These are phyloP conservation scores for Neoscelio sp. DNA, from an alignment of 2,888 invertebrate genomes.

Conservation along the genomic window DNA sequence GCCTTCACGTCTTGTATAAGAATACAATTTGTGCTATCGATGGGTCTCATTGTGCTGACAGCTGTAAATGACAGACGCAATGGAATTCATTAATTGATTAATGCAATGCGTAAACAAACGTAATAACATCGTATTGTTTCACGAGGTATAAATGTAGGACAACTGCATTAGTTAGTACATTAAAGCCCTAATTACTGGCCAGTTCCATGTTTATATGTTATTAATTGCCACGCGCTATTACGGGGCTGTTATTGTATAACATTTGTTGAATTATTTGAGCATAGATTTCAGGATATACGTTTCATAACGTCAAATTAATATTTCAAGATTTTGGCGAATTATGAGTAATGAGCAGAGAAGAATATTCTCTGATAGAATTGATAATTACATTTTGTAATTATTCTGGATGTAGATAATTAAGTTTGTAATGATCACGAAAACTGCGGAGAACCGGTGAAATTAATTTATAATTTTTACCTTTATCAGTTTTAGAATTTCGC, in stretches of 20 bases:
- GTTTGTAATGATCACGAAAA: too few relatives aligned
- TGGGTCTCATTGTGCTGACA: constrained; percentile 95
- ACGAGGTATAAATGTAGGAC: constrained; percentile 17
- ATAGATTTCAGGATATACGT: constrained; percentile 49
- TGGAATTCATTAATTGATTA: constrained; percentile 31
- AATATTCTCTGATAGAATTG: constrained; percentile 18
- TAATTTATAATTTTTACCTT: too few relatives aligned
- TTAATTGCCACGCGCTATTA: constrained; percentile 58
- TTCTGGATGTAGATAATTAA: too few relatives aligned
- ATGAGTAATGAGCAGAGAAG: constrained; percentile 22
- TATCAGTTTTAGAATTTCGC: too few relatives aligned
- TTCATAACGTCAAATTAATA: constrained; percentile 60
- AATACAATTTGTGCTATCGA: constrained; percentile 95
- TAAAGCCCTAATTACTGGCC: constrained; percentile 56
- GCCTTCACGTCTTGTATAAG: constrained; percentile 95
- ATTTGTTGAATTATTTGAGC: constrained; percentile 45
- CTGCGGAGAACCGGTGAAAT: too few relatives aligned
- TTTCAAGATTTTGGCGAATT: constrained; percentile 42
- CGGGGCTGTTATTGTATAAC: constrained; percentile 48
- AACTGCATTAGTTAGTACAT: constrained; percentile 52
- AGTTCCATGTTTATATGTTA: constrained; percentile 50
- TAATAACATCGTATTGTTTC: constrained; percentile 17
- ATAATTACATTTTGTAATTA: too few relatives aligned
- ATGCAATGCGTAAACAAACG: constrained; percentile 22
- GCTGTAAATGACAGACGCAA: constrained; percentile 85